Evolutionary conservation across 2,113 vertebrate species (phyloP).

Genomic region (Trogon melanurus): DNA sequence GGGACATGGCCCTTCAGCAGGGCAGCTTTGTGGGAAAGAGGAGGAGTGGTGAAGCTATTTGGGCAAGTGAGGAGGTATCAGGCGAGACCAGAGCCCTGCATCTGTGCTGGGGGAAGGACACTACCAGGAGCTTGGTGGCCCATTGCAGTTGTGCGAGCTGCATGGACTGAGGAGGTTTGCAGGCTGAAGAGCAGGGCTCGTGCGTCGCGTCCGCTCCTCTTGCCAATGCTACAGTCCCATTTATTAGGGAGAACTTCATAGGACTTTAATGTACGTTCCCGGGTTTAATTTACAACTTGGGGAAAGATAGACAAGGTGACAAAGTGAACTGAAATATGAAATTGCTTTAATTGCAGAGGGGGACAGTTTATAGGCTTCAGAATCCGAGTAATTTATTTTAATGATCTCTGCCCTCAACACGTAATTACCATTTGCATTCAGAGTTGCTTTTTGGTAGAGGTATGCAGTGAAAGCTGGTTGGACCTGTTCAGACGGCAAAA

Average conservation of each 20-base stretch:
- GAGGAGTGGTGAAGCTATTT: neutral
- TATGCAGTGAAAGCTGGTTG: slow-evolving; percentile 43
- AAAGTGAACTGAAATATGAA: slow-evolving; percentile 57
- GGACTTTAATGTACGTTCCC: neutral
- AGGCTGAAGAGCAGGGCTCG: neutral
- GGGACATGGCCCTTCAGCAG: neutral
- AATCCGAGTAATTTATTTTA: slow-evolving; percentile 66
- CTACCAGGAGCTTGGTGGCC: neutral
- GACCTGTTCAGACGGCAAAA: slow-evolving; percentile 25
- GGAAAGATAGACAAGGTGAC: slow-evolving; percentile 62
- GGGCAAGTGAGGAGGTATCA: neutral
- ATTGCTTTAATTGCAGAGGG: slow-evolving; percentile 64
- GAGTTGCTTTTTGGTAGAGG: slow-evolving; percentile 24
- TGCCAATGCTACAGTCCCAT: neutral
- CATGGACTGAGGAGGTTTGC: rapidly evolving
- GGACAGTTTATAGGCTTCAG: slow-evolving; percentile 52
- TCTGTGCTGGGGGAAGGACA: rapidly evolving
- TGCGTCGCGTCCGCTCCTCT: neutral
- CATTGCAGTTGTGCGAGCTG: rapidly evolving
- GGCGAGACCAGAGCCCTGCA: neutral
- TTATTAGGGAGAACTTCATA: neutral
- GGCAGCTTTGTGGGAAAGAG: neutral
- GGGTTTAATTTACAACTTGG: slow-evolving; percentile 42
- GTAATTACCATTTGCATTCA: slow-evolving; percentile 21
- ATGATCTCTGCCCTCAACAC: slow-evolving; percentile 54